These are phyloP conservation scores for Cassiopea xamachana DNA, from an alignment of 30 jellyfish, hydroid and myxozoan species.

Conservation along the genomic window DNA sequence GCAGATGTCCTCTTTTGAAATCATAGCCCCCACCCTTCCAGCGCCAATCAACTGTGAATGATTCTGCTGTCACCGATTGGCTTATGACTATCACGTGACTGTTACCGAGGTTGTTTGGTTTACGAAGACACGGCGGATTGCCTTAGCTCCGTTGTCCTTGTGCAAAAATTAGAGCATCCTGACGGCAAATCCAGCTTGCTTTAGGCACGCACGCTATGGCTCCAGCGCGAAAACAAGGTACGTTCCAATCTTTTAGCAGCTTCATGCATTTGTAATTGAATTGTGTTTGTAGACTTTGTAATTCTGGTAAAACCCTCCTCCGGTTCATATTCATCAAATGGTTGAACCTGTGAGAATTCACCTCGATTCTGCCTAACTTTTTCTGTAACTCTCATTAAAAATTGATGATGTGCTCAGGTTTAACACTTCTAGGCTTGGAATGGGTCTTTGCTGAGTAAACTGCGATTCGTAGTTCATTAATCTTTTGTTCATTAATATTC, in stretches of 20 bases:
- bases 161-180: neutral
- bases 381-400: neutral
- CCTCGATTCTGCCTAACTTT: neutral
- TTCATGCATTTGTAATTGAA: neutral
- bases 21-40: neutral
- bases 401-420: neutral
- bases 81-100: neutral
- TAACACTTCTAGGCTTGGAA: neutral
- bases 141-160: neutral
- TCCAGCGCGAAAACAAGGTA: conserved; percentile 38
- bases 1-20: too few relatives aligned
- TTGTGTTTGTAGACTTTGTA: too few relatives aligned
- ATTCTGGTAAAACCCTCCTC: neutral
- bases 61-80: neutral
- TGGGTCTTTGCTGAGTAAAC: neutral
- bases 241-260: neutral
- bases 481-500: too few relatives aligned
- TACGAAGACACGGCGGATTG: neutral
- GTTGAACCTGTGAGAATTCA: neutral
- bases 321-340: neutral
- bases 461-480: too few relatives aligned
- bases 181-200: too few relatives aligned
- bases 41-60: neutral
- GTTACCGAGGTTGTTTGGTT: neutral
- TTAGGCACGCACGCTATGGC: neutral